A percentile compares a stretch with the other conserved stretches of the same genome.
Evolutionary conservation across 2,888 invertebrate species (phyloP).

Genomic region (Himalopsyche tibetana): DNA sequence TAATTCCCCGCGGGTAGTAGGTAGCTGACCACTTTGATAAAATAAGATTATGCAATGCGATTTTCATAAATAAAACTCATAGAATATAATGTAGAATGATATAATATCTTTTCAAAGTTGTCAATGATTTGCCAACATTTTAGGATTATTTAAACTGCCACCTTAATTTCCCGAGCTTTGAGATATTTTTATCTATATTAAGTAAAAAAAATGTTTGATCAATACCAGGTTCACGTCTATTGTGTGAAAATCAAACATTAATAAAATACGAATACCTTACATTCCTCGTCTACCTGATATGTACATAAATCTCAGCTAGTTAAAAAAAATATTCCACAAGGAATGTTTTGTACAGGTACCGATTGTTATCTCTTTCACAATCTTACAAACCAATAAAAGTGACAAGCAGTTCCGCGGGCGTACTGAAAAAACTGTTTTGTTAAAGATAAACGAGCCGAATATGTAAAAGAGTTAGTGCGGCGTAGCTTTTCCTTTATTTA

Average conservation of each 20-base stretch:
- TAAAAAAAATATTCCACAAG: background rate
- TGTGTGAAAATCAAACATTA: background rate
- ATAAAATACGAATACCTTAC: background rate
- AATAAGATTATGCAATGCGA: too few species aligned
- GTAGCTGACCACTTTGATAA: too few species aligned
- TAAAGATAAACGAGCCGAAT: constrained; percentile 58
- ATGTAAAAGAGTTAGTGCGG: constrained; percentile 52
- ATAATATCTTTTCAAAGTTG: too few species aligned
- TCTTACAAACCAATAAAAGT: constrained; percentile 54
- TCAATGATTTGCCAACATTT: too few species aligned
- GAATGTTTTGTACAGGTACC: constrained; percentile 14
- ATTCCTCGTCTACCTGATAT: constrained; percentile 8
- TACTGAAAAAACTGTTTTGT: constrained; percentile 56
- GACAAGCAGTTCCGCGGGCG: constrained; percentile 51
- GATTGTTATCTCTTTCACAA: background rate
- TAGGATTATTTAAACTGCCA: too few species aligned
- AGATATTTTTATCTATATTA: too few species aligned
- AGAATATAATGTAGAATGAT: too few species aligned
- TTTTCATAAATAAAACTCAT: too few species aligned
- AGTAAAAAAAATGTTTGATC: too few species aligned
- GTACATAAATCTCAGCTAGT: constrained; percentile 5
- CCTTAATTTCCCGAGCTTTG: too few species aligned
- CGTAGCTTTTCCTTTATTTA: constrained; percentile 38
- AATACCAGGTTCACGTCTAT: background rate
- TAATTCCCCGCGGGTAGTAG: too few species aligned